Percentiles rank a stretch among this genome's conserved stretches.
These are phyloP conservation scores for Masticophis lateralis DNA, from an alignment of 2,797 vertebrate species.

Conservation along the genomic window DNA sequence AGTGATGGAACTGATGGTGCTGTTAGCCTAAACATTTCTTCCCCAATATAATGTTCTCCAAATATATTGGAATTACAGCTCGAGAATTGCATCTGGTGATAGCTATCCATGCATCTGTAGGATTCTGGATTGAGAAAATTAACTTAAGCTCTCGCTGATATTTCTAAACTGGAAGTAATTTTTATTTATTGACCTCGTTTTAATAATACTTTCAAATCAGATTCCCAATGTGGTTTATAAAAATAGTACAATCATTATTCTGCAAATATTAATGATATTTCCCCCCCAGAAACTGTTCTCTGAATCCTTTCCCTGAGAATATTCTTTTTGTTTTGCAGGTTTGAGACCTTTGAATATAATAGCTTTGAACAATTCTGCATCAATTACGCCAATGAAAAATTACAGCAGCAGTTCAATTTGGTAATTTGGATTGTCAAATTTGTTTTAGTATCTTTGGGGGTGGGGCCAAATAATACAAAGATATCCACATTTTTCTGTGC, in stretches of 20 bases:
- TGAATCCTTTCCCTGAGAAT: neutral
- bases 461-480: neutral
- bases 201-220: neutral
- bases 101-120: neutral
- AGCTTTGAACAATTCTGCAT: conserved; percentile 99
- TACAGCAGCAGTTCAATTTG: conserved; percentile 98
- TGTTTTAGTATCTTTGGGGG: neutral
- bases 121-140: neutral
- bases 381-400: conserved; percentile 97
- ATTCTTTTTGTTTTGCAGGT: conserved; percentile 73
- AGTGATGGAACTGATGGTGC: neutral
- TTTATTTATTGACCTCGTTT: neutral
- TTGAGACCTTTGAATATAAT: conserved; percentile 95
- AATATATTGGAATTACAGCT: neutral
- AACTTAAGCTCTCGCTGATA: neutral
- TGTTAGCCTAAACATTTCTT: neutral
- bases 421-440: conserved; percentile 69
- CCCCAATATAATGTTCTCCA: neutral
- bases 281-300: neutral
- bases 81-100: neutral
- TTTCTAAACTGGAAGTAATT: neutral
- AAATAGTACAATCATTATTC: neutral
- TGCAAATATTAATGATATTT: neutral
- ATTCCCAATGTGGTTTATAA: neutral
- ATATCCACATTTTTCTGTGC: neutral